These are phyloP conservation scores for Chaetoderma sp. DNA, from an alignment of 2,888 invertebrate species.

Conservation along the genomic window DNA sequence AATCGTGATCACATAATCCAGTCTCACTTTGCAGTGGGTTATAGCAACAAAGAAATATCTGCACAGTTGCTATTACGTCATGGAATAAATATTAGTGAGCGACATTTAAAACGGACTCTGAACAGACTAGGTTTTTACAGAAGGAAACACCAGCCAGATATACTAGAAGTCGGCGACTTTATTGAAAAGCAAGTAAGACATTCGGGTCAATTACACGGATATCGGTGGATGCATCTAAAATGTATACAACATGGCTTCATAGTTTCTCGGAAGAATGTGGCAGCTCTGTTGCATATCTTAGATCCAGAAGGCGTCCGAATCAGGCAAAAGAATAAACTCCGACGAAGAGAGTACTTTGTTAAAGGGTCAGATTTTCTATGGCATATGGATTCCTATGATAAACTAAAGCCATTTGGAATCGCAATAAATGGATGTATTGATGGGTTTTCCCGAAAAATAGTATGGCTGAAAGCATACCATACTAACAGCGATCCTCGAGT, in stretches of 20 bases:
- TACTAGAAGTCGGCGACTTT: neutral
- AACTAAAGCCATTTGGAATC: too few species aligned
- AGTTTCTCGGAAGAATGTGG: neutral
- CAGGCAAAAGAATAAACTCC: neutral
- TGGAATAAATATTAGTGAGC: neutral
- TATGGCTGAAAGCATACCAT: constrained; percentile 30
- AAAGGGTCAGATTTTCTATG: neutral
- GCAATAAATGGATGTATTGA: too few species aligned
- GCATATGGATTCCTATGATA: neutral
- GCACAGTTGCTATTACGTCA: too few species aligned
- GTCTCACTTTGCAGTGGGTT: too few species aligned
- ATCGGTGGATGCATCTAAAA: neutral
- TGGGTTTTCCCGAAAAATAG: constrained; percentile 31
- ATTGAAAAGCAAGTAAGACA: neutral
- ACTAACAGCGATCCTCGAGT: constrained; percentile 32
- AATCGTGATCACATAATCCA: too few species aligned
- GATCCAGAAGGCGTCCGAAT: neutral
- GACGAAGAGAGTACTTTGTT: neutral
- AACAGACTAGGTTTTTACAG: neutral
- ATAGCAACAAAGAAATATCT: too few species aligned
- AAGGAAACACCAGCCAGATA: neutral
- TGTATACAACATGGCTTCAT: neutral
- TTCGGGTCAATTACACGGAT: neutral
- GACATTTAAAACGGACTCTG: neutral
- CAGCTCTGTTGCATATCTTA: neutral